Base-by-base conservation (phyloP, 2,113 vertebrate species). In the Thymallus thymallus region DNA sequence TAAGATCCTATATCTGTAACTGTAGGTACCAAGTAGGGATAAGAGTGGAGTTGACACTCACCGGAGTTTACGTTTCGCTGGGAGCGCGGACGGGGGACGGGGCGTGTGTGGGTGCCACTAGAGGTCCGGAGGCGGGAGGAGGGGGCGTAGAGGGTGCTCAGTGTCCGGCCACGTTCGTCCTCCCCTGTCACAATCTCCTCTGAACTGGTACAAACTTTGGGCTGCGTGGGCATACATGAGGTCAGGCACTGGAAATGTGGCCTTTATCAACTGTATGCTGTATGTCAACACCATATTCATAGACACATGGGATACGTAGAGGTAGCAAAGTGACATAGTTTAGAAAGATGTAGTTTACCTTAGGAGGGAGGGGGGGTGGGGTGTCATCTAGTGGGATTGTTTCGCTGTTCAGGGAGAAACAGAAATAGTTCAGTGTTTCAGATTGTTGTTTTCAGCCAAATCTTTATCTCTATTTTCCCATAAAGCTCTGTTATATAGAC, bases 301-400 rank as follows among this genome's bases (percentile, higher is more conserved):
- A 18, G 46, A 51, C 48, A 51, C 48, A 18, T 51, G 46, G 56
- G 56, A 12, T n/a, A 7, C 22, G 56, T 60, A 60, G 20, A 7
- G 56, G 56, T 51, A 18, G 18, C 13, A 51, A 4, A 18, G 18
- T 18, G 48, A 14, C 48, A 51, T 18, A 16, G 12, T 61, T 13
- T 13, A 18, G 29, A 60, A 29, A 26, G 32, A 6, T 35, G 3
- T 23, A 24, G 55, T 18, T 91, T 77, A 97, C 96, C 93, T 96
- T 97, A 13, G 96, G 96, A 74, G 96, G 96, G 72, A 96, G 90
- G 0, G 96, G 96, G 73, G 96, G 96, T 0, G 95, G 95, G 1
- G 65, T 82, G 6, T 91, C 84, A 56, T 85, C 23, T 1, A 77
- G 68, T 32, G 85, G 73, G 22, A 85, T 76, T 5, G 74, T 64